phyloP scores from a whole-genome alignment of 1,140 invertebrate species.

The Tyrophagus putrescentiae region DNA sequence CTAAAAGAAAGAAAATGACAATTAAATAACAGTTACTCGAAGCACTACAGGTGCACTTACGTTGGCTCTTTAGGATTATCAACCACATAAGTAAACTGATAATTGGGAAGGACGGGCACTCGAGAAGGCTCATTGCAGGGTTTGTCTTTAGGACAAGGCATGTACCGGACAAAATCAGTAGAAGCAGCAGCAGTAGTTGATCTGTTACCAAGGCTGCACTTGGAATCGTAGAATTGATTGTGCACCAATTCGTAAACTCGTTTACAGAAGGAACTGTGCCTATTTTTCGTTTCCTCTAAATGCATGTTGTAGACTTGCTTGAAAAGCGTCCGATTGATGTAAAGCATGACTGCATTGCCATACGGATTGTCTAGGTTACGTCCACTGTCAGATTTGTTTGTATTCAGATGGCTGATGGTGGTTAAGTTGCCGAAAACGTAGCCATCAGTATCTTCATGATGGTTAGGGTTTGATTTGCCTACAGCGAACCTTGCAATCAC shows the following conservation, averaged over 20 bases:
- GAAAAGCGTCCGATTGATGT: slow-evolving; percentile 49
- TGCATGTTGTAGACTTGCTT: slow-evolving; percentile 3
- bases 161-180: slow-evolving; percentile 65
- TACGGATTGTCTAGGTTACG: slow-evolving; percentile 72
- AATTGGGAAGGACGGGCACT: slow-evolving; percentile 57
- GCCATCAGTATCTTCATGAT: slow-evolving; percentile 63
- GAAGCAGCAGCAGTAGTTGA: slow-evolving; percentile 58
- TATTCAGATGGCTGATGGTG: slow-evolving; percentile 31
- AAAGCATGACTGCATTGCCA: slow-evolving; percentile 70
- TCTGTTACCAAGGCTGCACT: slow-evolving; percentile 63
- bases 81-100: slow-evolving; percentile 87
- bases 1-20: slow-evolving; percentile 35
- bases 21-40: background rate
- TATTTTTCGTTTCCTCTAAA: background rate
- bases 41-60: slow-evolving; percentile 37
- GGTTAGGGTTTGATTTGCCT: slow-evolving; percentile 77
- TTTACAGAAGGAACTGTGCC: slow-evolving; percentile 32
- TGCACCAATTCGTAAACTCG: slow-evolving; percentile 52
- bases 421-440: slow-evolving; percentile 91
- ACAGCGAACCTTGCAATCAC: slow-evolving; percentile 78
- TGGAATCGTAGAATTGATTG: slow-evolving; percentile 66
- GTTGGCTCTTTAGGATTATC: slow-evolving; percentile 71
- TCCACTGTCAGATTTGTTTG: slow-evolving; percentile 35
- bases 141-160: slow-evolving; percentile 61
- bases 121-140: slow-evolving; percentile 75